Conservation (phyloP, 2,113 vertebrate genomes). For the Tragelaphus imberbis region DNA sequence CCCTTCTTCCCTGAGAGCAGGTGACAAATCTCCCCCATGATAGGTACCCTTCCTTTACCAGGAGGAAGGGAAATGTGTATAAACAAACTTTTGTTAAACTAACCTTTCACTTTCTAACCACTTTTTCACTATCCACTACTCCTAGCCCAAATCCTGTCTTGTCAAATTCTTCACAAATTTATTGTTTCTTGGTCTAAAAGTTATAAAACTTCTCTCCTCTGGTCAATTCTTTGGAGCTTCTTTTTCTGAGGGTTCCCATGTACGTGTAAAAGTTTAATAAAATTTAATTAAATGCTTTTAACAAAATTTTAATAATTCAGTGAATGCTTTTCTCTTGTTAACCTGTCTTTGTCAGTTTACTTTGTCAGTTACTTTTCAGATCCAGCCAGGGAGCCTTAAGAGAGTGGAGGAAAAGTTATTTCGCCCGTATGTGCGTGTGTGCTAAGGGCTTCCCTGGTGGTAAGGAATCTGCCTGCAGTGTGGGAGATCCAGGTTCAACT, state of each 20-base stretch:
- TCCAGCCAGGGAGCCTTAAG: background rate
- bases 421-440: accelerated
- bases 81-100: background rate
- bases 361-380: too few relatives aligned
- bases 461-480: background rate
- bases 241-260: background rate
- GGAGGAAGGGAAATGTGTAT: background rate
- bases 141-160: background rate
- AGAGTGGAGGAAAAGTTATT: background rate
- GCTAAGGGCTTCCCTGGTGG: background rate
- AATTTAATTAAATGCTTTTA: background rate
- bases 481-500: background rate
- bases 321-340: background rate
- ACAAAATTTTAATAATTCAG: background rate
- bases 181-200: background rate
- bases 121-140: background rate
- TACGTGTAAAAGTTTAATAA: background rate
- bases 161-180: background rate
- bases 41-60: background rate
- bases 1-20: background rate
- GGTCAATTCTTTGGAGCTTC: background rate
- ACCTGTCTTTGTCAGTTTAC: background rate
- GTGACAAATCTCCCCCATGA: background rate
- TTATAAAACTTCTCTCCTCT: background rate
- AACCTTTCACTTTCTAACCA: background rate